A percentile compares a stretch with the other conserved stretches of the same genome.
phyloP scores from a whole-genome alignment of 1,140 invertebrate species.

The Sitobion miscanthi region DNA sequence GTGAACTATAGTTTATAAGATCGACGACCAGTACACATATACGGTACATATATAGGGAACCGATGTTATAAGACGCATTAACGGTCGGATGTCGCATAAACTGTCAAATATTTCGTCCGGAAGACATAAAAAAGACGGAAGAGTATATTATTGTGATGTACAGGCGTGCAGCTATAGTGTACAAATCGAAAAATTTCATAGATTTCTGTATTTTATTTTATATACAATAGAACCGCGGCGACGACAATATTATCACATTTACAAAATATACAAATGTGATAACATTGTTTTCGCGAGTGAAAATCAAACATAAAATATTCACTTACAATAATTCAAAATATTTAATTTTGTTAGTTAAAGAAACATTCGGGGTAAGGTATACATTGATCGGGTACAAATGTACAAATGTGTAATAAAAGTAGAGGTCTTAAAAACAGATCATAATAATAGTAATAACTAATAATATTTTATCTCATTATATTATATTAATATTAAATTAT shows the following conservation, averaged over 20 bases:
- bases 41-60: neutral
- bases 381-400: neutral
- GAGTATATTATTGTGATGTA: neutral
- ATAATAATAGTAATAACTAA: neutral
- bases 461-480: slow-evolving; percentile 2
- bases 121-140: neutral
- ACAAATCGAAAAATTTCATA: neutral
- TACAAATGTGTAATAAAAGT: neutral
- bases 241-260: neutral
- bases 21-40: neutral
- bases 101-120: neutral
- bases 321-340: neutral
- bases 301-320: neutral
- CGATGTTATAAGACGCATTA: neutral
- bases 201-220: neutral
- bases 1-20: slow-evolving; percentile 2
- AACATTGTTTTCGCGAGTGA: neutral
- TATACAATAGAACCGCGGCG: neutral
- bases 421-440: neutral
- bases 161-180: neutral
- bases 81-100: neutral
- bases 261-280: neutral
- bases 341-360: neutral
- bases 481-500: neutral
- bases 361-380: neutral